Evolutionary conservation across 2,797 vertebrate genomes (phyloP).

Genomic region (Catamblyrhynchus diadema): DNA sequence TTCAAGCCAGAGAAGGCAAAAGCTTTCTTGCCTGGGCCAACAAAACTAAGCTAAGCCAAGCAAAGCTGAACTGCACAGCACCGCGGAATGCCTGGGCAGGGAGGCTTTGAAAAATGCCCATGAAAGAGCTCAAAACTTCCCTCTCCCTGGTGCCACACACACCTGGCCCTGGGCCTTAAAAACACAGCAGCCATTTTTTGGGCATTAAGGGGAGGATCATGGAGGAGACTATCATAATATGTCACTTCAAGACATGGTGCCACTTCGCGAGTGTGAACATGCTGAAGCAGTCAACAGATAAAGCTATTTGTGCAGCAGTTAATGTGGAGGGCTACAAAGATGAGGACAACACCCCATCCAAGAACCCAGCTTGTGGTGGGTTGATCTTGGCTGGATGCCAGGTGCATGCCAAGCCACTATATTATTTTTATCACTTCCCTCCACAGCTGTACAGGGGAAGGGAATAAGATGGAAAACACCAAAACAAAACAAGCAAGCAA

Average conservation of each 20-base stretch:
- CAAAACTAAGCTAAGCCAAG: neutral
- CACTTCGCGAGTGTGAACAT: neutral
- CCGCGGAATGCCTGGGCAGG: accelerated
- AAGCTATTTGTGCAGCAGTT: neutral
- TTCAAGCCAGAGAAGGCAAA: neutral
- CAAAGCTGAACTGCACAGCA: accelerated
- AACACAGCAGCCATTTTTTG: neutral
- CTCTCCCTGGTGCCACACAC: accelerated
- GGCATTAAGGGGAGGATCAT: neutral
- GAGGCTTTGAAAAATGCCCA: neutral
- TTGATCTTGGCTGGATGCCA: neutral
- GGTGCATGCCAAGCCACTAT: neutral
- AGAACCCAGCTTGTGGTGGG: neutral
- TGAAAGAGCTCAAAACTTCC: accelerated
- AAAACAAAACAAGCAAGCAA: neutral
- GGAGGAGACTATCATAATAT: neutral
- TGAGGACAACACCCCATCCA: neutral
- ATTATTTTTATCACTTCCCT: neutral
- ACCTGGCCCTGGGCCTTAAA: accelerated
- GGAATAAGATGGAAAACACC: neutral
- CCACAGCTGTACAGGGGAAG: neutral
- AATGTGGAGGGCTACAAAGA: neutral
- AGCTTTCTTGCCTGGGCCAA: neutral
- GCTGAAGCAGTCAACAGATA: neutral
- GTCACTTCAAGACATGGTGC: neutral